A percentile compares a stretch with the other conserved stretches of the same genome.
These are phyloP conservation scores for Sebastes glaucus DNA, from an alignment of 2,797 vertebrate genomes.

Conservation along the genomic window DNA sequence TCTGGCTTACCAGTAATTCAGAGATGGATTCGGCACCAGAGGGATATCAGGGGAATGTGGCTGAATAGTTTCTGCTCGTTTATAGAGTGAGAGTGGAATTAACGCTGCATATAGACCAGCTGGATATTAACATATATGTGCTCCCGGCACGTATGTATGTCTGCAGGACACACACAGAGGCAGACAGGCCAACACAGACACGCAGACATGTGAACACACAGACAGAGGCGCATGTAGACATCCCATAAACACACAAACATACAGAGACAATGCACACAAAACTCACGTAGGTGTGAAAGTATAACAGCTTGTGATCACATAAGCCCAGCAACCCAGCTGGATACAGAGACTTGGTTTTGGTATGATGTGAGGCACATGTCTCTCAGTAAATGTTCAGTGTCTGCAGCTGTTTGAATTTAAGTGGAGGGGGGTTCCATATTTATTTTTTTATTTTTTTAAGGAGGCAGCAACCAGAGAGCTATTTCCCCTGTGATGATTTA, in stretches of 20 bases:
- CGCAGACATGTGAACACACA: constrained; percentile 11
- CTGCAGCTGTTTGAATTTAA: constrained; percentile 70
- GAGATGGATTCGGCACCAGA: constrained; percentile 62
- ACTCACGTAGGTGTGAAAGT: constrained; percentile 35
- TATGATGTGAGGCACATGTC: constrained; percentile 55
- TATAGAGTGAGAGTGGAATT: constrained; percentile 63
- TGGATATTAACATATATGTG: constrained; percentile 57
- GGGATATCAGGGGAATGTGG: constrained; percentile 56
- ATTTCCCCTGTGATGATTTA: constrained; percentile 62
- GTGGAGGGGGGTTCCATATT: constrained; percentile 27
- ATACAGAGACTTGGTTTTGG: constrained; percentile 45
- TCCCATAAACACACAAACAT: constrained; percentile 18
- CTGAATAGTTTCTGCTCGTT: constrained; percentile 57
- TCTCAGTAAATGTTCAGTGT: constrained; percentile 50
- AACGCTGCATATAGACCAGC: constrained; percentile 54
- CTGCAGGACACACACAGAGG: constrained; percentile 55
- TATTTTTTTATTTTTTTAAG: constrained; percentile 13
- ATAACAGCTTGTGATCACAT: constrained; percentile 48
- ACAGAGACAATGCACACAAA: constrained; percentile 13
- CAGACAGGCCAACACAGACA: constrained; percentile 37
- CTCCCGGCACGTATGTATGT: constrained; percentile 20
- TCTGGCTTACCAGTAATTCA: constrained; percentile 54
- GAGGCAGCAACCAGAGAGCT: constrained; percentile 41
- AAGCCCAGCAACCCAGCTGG: constrained; percentile 55
- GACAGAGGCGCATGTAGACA: not conserved